phyloP scores from a whole-genome alignment of 2,113 vertebrate species.

The Pseudorasbora parva region DNA sequence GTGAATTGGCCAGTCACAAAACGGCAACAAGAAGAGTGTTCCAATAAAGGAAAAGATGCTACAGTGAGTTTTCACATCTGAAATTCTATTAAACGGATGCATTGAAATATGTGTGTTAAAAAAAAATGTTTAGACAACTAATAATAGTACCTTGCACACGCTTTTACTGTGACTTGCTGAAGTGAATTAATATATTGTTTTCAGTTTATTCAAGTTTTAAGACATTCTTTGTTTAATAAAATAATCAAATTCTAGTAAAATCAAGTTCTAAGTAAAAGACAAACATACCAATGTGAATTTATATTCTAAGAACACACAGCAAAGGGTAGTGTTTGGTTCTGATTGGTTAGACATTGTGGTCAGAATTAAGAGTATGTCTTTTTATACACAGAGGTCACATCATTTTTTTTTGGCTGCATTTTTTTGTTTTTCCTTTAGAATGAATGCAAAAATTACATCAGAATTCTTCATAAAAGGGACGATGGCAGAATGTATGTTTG shows the following conservation, averaged over 20 bases:
- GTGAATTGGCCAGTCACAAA: conserved; percentile 72
- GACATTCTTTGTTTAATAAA: not conserved
- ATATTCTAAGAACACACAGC: not conserved
- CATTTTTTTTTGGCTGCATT: not conserved
- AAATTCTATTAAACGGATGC: too few species aligned
- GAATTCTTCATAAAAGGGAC: conserved; percentile 71
- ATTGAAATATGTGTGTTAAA: too few species aligned
- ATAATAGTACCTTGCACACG: not conserved
- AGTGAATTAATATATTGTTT: too few species aligned
- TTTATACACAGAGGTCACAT: not conserved
- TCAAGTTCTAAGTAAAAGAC: not conserved
- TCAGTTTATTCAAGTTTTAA: not conserved
- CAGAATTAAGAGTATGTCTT: not conserved
- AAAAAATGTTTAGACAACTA: not conserved
- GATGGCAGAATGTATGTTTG: conserved; percentile 75
- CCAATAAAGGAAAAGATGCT: conserved; percentile 72
- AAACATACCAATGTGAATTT: not conserved
- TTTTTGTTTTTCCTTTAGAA: conserved; percentile 61
- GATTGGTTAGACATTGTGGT: not conserved
- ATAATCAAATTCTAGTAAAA: too few species aligned
- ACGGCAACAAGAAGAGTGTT: conserved; percentile 63
- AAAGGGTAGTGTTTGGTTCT: not conserved
- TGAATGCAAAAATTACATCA: conserved; percentile 80
- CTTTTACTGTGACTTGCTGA: not conserved
- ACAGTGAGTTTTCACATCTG: conserved; percentile 62